Percentiles rank a stretch among this genome's conserved stretches.
These are phyloP conservation scores for Aphis gossypii DNA, from an alignment of 1,140 invertebrate genomes.

Conservation along the genomic window DNA sequence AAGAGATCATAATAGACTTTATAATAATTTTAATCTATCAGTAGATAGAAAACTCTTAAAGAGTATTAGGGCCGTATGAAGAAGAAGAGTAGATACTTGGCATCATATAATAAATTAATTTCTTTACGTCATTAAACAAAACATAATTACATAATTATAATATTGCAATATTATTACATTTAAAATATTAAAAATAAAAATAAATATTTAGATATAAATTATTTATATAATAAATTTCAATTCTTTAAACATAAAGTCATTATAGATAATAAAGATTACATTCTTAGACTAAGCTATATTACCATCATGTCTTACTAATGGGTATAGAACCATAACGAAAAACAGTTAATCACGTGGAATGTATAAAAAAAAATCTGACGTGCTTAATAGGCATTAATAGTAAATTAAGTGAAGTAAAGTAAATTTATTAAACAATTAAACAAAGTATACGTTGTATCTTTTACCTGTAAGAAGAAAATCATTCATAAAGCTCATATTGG, in stretches of 20 bases:
- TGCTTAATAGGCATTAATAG: neutral
- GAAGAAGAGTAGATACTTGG: neutral
- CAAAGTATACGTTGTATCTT: neutral
- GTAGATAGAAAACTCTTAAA: too few relatives aligned
- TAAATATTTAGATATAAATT: too few relatives aligned
- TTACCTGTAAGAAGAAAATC: neutral
- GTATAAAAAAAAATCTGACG: neutral
- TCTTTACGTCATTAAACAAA: neutral
- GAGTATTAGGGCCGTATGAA: too few relatives aligned
- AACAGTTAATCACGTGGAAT: neutral
- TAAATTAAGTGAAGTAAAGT: neutral
- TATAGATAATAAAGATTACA: too few relatives aligned
- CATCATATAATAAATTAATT: neutral
- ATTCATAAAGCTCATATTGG: neutral
- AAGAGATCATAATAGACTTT: neutral
- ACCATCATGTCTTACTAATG: too few relatives aligned
- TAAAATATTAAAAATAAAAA: neutral
- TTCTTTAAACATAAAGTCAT: too few relatives aligned
- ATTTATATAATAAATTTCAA: too few relatives aligned
- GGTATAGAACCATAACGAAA: too few relatives aligned
- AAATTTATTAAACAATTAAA: neutral
- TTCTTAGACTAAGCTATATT: too few relatives aligned
- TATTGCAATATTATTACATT: neutral
- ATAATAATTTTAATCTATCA: neutral
- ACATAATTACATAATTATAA: neutral